Percentiles rank a stretch among this genome's conserved stretches.
Conservation (phyloP, 2,797 vertebrate species). For the Aphelocoma californica region DNA sequence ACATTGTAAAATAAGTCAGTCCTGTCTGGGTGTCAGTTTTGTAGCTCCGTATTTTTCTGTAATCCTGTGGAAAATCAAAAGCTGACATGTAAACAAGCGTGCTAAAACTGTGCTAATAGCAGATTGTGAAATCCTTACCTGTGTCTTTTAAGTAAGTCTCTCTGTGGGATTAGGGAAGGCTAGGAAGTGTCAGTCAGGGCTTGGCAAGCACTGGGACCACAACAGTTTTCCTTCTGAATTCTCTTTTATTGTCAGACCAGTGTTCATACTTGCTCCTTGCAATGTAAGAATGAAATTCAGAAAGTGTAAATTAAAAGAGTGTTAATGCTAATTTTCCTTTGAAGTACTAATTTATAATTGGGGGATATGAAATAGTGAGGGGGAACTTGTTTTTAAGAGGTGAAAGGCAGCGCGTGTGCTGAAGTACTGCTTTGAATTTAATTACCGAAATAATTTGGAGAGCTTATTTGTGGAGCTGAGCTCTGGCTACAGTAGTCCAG, state of each 20-base stretch:
- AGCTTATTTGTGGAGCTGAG: slow-evolving; percentile 60
- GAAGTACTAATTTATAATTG: background rate
- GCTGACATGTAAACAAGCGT: background rate
- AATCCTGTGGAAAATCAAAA: background rate
- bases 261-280: background rate
- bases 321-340: background rate
- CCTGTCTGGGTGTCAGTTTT: background rate
- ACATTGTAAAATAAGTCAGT: background rate
- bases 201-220: background rate
- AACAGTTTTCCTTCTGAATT: background rate
- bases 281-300: background rate
- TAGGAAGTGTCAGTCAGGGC: background rate
- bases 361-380: background rate
- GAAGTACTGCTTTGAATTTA: slow-evolving; percentile 18
- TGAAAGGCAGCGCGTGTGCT: background rate
- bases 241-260: background rate
- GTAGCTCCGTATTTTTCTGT: background rate
- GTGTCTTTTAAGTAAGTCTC: background rate
- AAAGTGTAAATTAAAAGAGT: background rate
- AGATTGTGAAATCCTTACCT: background rate
- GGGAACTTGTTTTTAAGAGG: background rate
- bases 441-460: slow-evolving; percentile 7
- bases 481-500: slow-evolving; percentile 53
- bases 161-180: background rate
- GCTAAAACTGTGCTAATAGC: background rate